These are phyloP conservation scores for Bruchidius siliquastri DNA, from an alignment of 2,888 invertebrate genomes.

Conservation along the genomic window DNA sequence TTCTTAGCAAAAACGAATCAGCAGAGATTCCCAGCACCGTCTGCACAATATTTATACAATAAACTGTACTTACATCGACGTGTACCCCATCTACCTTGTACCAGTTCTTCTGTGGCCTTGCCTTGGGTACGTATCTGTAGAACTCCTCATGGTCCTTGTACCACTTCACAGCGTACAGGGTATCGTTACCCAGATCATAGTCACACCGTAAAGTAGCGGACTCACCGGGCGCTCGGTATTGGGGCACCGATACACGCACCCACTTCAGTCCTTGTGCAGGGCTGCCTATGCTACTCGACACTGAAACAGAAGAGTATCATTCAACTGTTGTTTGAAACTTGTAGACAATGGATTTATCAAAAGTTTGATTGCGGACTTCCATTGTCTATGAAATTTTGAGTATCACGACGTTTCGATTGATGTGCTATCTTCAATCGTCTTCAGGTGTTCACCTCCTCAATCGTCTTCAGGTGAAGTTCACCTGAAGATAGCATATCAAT, in stretches of 20 bases:
- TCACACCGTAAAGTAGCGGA: slow-evolving; percentile 43
- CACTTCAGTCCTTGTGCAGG: slow-evolving; percentile 34
- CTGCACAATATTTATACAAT: too few species aligned
- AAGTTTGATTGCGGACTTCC: too few species aligned
- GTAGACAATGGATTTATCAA: too few species aligned
- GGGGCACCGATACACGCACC: slow-evolving; percentile 45
- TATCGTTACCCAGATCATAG: slow-evolving; percentile 52
- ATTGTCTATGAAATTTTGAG: too few species aligned
- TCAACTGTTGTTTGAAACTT: too few species aligned
- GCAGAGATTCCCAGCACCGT: too few species aligned
- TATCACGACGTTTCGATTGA: too few species aligned
- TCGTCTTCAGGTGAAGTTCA: too few species aligned
- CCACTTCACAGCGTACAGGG: slow-evolving; percentile 77
- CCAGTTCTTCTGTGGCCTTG: slow-evolving; percentile 63
- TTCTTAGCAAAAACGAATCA: too few species aligned
- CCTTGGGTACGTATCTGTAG: slow-evolving; percentile 72
- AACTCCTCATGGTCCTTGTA: slow-evolving; percentile 82
- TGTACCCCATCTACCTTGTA: slow-evolving; percentile 65
- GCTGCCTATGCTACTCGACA: neutral
- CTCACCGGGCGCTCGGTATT: slow-evolving; percentile 44
- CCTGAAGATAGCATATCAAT: too few species aligned
- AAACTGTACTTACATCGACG: slow-evolving; percentile 59
- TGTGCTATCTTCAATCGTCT: too few species aligned
- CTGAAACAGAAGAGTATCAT: neutral
- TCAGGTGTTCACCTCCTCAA: too few species aligned